Conservation (phyloP, 2,797 vertebrate species). For the Morus bassanus region DNA sequence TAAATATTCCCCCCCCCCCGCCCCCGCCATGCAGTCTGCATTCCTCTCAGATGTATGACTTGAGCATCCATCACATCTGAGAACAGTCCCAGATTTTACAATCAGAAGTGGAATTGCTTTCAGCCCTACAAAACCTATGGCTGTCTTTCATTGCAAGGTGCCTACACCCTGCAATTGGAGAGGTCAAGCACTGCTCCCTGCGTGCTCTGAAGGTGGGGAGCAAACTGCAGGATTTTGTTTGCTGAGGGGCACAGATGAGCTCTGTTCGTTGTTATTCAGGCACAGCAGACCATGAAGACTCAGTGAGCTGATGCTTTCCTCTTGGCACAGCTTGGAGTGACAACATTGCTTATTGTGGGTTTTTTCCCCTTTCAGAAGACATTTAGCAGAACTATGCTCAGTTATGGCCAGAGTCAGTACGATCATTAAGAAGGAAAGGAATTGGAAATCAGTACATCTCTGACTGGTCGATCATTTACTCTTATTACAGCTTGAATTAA, state of each 20-base stretch:
- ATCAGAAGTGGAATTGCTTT: neutral
- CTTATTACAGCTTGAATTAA: neutral
- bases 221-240: neutral
- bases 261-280: neutral
- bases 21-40: neutral
- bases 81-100: neutral
- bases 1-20: neutral
- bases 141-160: neutral
- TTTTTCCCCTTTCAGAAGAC: neutral
- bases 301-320: neutral
- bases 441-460: neutral
- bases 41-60: neutral
- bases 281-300: neutral
- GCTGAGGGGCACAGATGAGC: neutral
- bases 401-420: neutral
- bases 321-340: neutral
- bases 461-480: neutral
- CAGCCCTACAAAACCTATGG: neutral
- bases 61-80: neutral
- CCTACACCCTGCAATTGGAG: fast-evolving
- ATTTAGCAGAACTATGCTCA: neutral
- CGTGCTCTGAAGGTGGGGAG: neutral
- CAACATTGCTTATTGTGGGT: neutral
- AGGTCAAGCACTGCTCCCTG: fast-evolving
- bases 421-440: neutral